These are phyloP conservation scores for Elmis aenea DNA, from an alignment of 2,888 invertebrate species.

Conservation along the genomic window DNA sequence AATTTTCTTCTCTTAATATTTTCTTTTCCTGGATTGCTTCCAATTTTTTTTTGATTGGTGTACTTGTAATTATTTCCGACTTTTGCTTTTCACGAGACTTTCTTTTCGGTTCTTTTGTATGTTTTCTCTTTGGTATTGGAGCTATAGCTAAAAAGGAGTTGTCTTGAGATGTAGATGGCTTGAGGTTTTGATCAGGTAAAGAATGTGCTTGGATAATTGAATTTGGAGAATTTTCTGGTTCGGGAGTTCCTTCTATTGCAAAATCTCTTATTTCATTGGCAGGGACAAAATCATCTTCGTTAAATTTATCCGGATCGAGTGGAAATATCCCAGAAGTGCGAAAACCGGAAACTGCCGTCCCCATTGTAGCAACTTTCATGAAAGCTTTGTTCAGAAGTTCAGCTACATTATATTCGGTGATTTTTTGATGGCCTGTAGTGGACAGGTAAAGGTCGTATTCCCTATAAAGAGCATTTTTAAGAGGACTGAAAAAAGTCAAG, in stretches of 20 bases:
- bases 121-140: no score
- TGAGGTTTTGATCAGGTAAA: no score
- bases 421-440: constrained; percentile 16
- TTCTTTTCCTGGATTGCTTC: no score
- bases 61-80: no score
- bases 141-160: no score
- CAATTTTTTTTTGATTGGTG: no score
- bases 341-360: constrained; percentile 20
- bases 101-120: no score
- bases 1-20: no score
- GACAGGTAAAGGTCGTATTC: constrained; percentile 17
- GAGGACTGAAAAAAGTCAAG: constrained; percentile 6
- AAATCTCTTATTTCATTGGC: constrained; percentile 2
- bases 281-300: constrained; percentile 15
- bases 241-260: constrained; percentile 1
- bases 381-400: constrained; percentile 22
- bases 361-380: constrained; percentile 20
- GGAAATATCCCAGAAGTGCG: constrained; percentile 12
- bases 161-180: no score
- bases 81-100: no score
- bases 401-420: constrained; percentile 16
- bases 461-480: constrained; percentile 8
- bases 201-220: no score
- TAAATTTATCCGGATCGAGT: constrained; percentile 14
- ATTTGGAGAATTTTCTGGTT: neutral